A percentile compares a stretch with the other conserved stretches of the same genome.
Evolutionary conservation across 2,113 vertebrate genomes (phyloP).

Genomic region (Herpetotheres cachinnans): DNA sequence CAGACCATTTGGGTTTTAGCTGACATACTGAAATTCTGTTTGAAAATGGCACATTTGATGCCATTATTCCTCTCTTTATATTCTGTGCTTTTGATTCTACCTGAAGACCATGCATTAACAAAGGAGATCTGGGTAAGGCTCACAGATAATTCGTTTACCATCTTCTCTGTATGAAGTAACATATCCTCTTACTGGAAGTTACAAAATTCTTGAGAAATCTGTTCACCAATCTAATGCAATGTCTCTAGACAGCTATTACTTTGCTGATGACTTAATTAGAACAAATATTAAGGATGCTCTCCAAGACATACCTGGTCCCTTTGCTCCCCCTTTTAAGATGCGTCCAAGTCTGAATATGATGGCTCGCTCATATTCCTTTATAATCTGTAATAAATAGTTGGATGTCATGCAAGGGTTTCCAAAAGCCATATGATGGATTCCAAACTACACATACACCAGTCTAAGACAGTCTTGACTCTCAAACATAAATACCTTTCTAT

Average conservation of each 20-base stretch:
- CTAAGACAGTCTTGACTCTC: background rate
- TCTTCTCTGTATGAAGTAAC: background rate
- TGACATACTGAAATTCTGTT: background rate
- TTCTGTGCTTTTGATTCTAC: background rate
- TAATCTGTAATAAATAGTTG: constrained; percentile 76
- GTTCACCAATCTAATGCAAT: background rate
- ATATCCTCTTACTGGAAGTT: background rate
- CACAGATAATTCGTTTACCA: background rate
- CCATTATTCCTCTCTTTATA: background rate
- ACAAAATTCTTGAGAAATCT: background rate
- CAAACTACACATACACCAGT: background rate
- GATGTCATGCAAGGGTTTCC: background rate
- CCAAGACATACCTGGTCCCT: constrained; percentile 87
- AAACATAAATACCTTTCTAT: background rate
- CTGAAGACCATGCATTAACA: background rate
- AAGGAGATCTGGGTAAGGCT: background rate
- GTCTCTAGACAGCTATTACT: background rate
- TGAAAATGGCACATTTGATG: background rate
- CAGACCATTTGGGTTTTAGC: background rate
- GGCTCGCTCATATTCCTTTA: constrained; percentile 93
- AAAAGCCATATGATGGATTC: background rate
- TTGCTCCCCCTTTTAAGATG: constrained; percentile 90
- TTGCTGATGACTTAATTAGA: background rate
- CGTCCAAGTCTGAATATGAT: constrained; percentile 94
- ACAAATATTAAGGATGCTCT: background rate